Base-by-base conservation (phyloP, 2,888 invertebrate species). In the Keiferia lycopersicella region DNA sequence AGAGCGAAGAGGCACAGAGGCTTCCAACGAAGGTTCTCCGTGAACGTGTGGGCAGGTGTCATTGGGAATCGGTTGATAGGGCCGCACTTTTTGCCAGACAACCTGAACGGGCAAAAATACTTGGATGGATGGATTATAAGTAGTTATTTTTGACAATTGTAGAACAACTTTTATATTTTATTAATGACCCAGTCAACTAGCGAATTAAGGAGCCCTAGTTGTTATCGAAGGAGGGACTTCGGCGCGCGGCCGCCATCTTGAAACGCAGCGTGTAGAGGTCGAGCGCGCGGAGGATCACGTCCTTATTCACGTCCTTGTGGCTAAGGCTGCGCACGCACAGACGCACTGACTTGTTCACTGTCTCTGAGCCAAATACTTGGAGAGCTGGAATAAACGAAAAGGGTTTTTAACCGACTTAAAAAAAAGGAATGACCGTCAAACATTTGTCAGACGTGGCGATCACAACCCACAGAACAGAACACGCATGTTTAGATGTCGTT, bases 221-320 rank as follows among this genome's bases (percentile, higher is more conserved):
- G 50, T 67, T 68, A 68, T 88, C 87, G 66, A 88, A 86, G 0
- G 86, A 84, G 0, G 81, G 79, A 67, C 82, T 80, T 57, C 81
- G 67, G 0, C 80, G 65, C 0, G 72, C 77, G 12, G 88, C 89
- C 0, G 90, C 78, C 58, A 73, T 79, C 64, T 82, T 81, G 71
- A 86, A 88, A 65, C 88, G 87, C 45, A 80, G 70, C 0, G 80
- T 80, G 14, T 84, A 59, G 0, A 85, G 59, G 68, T 92, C 91
- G 45, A 91, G 64, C 3, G 77, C 65, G 0, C 87, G 76, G 68
- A 79, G 83, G 0, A 77, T 68, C 8, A 90, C 69, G 71, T 91
- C 89, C 10, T 74, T 74, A 72, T 83, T 84, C 39, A 88, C n/a
- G 0, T 70, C 68, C 66, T 75, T 69, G 74, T 82, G 78, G 11